A percentile compares a stretch with the other conserved stretches of the same genome.
phyloP scores from a whole-genome alignment of 1,140 invertebrate genomes.

The Berghia stephanieae region DNA sequence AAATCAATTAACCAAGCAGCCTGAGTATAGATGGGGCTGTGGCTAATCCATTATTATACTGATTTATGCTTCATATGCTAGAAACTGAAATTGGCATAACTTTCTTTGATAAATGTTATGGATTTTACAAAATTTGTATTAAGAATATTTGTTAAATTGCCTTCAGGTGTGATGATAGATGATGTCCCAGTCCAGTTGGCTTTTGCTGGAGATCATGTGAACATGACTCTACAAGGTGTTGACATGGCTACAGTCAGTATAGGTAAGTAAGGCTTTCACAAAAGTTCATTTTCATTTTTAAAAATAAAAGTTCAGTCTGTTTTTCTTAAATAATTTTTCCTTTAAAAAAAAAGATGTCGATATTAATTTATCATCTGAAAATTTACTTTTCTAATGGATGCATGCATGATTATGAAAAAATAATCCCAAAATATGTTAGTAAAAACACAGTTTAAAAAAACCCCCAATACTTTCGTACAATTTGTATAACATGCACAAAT shows the following conservation, averaged over 20 bases:
- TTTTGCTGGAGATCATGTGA: slow-evolving; percentile 94
- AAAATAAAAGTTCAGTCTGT: neutral
- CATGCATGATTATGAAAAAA: no score
- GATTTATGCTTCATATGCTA: no score
- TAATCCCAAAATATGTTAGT: no score
- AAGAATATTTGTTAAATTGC: slow-evolving; percentile 39
- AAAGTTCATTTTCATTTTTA: neutral
- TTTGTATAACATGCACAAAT: no score
- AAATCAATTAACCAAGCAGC: no score
- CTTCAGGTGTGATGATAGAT: slow-evolving; percentile 75
- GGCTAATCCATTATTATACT: no score
- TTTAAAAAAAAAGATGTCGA: slow-evolving; percentile 6
- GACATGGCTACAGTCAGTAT: slow-evolving; percentile 79
- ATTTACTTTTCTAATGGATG: no score
- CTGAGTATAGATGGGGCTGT: no score
- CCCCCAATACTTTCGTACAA: no score
- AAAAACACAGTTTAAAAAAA: no score
- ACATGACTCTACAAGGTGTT: slow-evolving; percentile 80
- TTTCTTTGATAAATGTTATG: no score
- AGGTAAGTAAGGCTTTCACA: slow-evolving; percentile 68
- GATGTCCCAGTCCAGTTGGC: slow-evolving; percentile 77
- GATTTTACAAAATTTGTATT: neutral
- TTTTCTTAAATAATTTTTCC: neutral
- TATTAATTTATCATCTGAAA: no score
- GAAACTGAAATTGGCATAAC: neutral